phyloP scores from a whole-genome alignment of 2,113 vertebrate species.

The Aegotheles bennettii region DNA sequence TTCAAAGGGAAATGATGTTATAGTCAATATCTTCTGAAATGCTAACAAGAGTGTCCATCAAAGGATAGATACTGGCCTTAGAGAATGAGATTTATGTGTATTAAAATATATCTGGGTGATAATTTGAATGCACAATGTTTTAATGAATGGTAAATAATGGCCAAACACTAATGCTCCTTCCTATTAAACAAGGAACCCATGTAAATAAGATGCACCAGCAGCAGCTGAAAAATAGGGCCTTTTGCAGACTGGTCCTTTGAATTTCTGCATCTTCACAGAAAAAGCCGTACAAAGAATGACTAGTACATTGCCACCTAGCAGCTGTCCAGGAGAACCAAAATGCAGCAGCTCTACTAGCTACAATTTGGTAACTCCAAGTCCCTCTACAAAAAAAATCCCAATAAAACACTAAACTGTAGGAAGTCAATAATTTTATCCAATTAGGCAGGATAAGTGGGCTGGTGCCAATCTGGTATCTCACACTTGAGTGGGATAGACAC shows the following conservation, averaged over 20 bases:
- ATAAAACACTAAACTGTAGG: neutral
- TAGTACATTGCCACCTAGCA: neutral
- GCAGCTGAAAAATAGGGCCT: neutral
- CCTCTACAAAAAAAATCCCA: neutral
- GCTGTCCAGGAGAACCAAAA: neutral
- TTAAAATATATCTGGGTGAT: neutral
- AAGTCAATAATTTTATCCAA: constrained; percentile 38
- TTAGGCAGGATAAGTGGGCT: constrained; percentile 8
- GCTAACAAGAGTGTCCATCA: neutral
- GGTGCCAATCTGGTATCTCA: constrained; percentile 16
- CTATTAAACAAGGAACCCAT: neutral
- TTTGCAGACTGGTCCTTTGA: neutral
- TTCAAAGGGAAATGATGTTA: neutral
- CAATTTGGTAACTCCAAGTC: neutral
- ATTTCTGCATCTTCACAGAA: neutral
- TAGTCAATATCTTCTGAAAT: neutral
- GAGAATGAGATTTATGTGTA: neutral
- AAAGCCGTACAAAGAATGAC: neutral
- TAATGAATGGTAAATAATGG: neutral
- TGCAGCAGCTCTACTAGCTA: neutral
- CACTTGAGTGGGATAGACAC: neutral
- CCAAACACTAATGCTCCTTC: neutral
- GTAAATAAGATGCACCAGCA: neutral
- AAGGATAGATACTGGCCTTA: neutral
- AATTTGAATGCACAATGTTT: neutral